These are phyloP conservation scores for Sympetrum striolatum DNA, from an alignment of 2,888 invertebrate species.

Conservation along the genomic window DNA sequence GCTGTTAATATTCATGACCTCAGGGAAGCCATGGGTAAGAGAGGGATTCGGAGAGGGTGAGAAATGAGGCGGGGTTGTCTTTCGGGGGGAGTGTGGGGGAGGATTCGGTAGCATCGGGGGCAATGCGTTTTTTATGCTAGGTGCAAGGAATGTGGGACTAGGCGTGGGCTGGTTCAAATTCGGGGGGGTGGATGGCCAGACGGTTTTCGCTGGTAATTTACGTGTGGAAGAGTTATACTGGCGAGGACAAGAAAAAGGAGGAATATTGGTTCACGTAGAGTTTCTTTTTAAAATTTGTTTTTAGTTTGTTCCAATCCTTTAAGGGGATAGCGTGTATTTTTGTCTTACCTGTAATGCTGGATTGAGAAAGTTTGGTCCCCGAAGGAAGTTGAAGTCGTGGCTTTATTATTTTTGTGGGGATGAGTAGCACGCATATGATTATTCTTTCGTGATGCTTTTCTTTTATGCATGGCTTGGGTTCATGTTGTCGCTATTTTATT, in stretches of 20 bases:
- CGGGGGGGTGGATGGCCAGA: not conserved
- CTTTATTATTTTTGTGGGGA: too few relatives aligned
- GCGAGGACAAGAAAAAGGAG: not conserved
- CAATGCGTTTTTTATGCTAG: not conserved
- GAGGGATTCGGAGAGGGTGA: not conserved
- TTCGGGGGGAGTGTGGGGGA: not conserved
- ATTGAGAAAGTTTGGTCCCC: too few relatives aligned
- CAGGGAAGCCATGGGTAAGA: slow-evolving; percentile 16
- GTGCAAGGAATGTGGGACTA: not conserved
- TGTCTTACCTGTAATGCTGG: too few relatives aligned
- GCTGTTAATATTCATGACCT: slow-evolving; percentile 41
- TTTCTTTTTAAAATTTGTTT: not conserved
- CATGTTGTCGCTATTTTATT: too few relatives aligned
- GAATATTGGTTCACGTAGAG: not conserved
- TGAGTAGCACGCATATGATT: too few relatives aligned
- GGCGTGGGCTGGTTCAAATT: not conserved
- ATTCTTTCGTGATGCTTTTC: too few relatives aligned
- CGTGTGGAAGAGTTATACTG: too few relatives aligned
- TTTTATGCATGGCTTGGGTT: too few relatives aligned
- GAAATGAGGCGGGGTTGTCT: not conserved
- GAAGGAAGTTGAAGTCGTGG: too few relatives aligned
- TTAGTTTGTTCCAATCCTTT: not conserved
- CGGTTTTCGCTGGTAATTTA: too few relatives aligned
- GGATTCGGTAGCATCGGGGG: not conserved
- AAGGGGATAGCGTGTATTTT: too few relatives aligned